Evolutionary conservation across 1,140 invertebrate genomes (phyloP), one percentile per base, ranked within the genome.

Genomic region (Drosophila kikkawai): DNA sequence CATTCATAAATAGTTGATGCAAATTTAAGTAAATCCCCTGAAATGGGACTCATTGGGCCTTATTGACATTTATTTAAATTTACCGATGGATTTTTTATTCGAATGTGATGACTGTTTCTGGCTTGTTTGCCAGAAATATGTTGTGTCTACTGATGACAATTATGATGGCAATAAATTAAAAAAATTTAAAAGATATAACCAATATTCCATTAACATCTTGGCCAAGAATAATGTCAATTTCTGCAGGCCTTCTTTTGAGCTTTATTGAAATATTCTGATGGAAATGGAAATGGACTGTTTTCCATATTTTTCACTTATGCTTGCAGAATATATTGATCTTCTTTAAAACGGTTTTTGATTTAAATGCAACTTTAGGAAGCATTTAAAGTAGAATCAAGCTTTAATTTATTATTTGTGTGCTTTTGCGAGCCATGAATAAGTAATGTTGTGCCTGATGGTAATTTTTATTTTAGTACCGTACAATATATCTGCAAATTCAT

Each of bases 1-100:
- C 36, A 71, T 36, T 47, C 41, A 50, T 73, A 59, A 73, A 73
- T 60, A 48, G 32, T 71, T 59, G 15, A 73, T 70, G 37, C 29
- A 59, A 34, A 60, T 42, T 59, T 41, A 51, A 71, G 32, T 70
- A 45, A 59, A 59, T 19, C n/a, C 15, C 22, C 34, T 58, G 19
- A 53, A 66, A 42, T 55, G 51, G 51, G 12, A 12, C 51, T 55
- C 17, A 34, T 36, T 9, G 39, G 9, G 13, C 26, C 7, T 69
- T 22, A 57, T 34, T 26, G 17, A 41, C 13, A 70, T 55, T 19
- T 37, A 19, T 39, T 70, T 57, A 37, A 56, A 19, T 11, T 64
- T 34, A 1, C 13, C 12, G n/a, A 56, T 71, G 36, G 44, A 39
- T 29, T 19, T 68, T 56, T 37, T 17, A 47, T 47, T 15, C n/a